Conservation (phyloP, 2,113 vertebrate species). For the Neopipo cinnamomea region DNA sequence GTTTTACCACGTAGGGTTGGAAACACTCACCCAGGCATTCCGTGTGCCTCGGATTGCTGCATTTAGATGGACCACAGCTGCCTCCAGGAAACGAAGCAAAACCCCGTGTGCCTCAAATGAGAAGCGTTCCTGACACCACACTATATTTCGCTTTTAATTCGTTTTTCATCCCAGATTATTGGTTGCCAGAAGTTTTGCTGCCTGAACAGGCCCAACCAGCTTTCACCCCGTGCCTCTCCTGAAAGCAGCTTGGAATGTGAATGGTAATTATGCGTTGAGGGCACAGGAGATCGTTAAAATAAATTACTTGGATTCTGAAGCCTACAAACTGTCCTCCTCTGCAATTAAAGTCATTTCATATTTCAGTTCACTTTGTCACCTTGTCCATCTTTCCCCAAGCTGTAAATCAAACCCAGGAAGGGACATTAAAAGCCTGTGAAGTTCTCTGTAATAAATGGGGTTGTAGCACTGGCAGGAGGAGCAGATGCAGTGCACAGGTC, state of each 20-base stretch:
- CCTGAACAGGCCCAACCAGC: conserved; percentile 50
- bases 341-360: conserved; percentile 61
- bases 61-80: neutral
- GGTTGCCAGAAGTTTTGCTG: conserved; percentile 16
- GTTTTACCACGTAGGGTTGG: neutral
- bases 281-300: conserved; percentile 60
- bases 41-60: neutral
- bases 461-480: neutral
- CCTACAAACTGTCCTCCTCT: conserved; percentile 46
- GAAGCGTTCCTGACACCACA: neutral
- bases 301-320: conserved; percentile 58
- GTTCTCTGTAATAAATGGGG: neutral
- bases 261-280: conserved; percentile 42
- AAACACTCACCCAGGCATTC: neutral
- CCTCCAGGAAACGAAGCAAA: neutral
- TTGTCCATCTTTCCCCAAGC: conserved; percentile 47
- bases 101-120: neutral
- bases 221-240: conserved; percentile 15
- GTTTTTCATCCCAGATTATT: neutral
- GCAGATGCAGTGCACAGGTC: accelerated
- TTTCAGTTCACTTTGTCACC: conserved; percentile 57
- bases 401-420: conserved; percentile 28
- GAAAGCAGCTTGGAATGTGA: neutral
- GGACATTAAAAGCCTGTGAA: neutral
- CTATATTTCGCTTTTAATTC: neutral